Base-by-base conservation (phyloP, 2,113 vertebrate species). In the Pseudorhombus dupliciocellatus region DNA sequence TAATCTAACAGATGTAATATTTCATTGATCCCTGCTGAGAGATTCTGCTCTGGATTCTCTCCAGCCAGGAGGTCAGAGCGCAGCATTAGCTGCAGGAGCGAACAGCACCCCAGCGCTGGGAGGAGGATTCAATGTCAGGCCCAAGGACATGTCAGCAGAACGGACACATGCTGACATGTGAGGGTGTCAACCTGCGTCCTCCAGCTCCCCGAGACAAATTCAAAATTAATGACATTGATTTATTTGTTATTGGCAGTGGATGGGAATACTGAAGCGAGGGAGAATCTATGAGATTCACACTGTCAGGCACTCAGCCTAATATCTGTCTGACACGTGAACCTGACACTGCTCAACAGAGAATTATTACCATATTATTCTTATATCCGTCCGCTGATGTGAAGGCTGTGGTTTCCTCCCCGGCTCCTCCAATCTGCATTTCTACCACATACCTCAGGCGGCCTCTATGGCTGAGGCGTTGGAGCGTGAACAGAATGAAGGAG, bases 1-100 rank as follows among this genome's bases (percentile, higher is more conserved):
- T 63, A 73, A 42, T 55, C 54, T n/a, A 60, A 80, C 83, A 88
- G 79, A 68, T 84, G 83, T 74, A 55, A 84, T 71, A 75, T 77
- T 79, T 79, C 80, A 86, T 84, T 44, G 83, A 87, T 87, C 83
- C 73, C 79, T 15, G 70, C 66, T 82, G 79, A 83, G 66, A 77
- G 25, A 77, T 73, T 55, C 31, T 44, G 48, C 66, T n/a, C 66
- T 59, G 21, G 48, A 66, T 51, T 66, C 24, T 65, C 62, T 77
- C 52, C 61, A 44, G 77, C 56, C 14, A 25, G 28, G 55, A 71
- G 82, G 86, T 81, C 66, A 75, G 67, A 73, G 67, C 22, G 16
- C 67, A 24, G 57, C 11, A 4, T 67, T n/a, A 11, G 75, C 64
- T 44, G 6, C 68, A 58, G 70, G 55, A 30, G 24, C 25, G 67